Evolutionary conservation across 2,888 invertebrate species (phyloP).

Genomic region (Lasioglossum marginatum): DNA sequence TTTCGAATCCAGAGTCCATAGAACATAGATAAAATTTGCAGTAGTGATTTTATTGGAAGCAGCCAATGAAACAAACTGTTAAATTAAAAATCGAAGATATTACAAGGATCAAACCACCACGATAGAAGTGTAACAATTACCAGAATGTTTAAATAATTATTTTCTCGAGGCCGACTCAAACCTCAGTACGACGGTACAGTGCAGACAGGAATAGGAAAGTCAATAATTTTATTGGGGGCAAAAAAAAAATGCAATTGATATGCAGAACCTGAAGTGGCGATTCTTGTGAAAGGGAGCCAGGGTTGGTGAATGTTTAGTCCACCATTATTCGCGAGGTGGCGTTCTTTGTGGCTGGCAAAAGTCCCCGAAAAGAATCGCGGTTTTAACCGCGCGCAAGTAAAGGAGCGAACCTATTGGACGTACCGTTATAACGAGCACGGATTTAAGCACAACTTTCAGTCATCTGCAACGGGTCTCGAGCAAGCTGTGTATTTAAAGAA

Average conservation of each 20-base stretch:
- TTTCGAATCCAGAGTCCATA: neutral
- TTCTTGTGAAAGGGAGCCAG: neutral
- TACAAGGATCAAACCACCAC: neutral
- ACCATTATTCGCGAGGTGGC: neutral
- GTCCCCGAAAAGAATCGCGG: neutral
- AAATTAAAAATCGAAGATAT: neutral
- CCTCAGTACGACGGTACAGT: neutral
- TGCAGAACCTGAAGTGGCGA: neutral
- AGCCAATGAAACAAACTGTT: neutral
- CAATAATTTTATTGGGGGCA: neutral
- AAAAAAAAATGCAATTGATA: neutral
- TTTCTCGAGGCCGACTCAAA: neutral
- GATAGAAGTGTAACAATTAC: neutral
- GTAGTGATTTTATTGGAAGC: neutral
- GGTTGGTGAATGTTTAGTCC: neutral
- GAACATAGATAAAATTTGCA: neutral
- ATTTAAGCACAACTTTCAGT: conserved; percentile 59
- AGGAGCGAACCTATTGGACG: conserved; percentile 2
- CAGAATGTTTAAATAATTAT: neutral
- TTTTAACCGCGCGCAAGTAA: neutral
- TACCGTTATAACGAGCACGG: conserved; percentile 60
- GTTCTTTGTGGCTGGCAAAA: neutral
- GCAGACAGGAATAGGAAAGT: neutral
- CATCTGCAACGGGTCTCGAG: conserved; percentile 63
- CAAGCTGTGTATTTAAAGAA: conserved; percentile 79